Conservation (phyloP, 2,888 invertebrate species). For the Clusia tigrina region DNA sequence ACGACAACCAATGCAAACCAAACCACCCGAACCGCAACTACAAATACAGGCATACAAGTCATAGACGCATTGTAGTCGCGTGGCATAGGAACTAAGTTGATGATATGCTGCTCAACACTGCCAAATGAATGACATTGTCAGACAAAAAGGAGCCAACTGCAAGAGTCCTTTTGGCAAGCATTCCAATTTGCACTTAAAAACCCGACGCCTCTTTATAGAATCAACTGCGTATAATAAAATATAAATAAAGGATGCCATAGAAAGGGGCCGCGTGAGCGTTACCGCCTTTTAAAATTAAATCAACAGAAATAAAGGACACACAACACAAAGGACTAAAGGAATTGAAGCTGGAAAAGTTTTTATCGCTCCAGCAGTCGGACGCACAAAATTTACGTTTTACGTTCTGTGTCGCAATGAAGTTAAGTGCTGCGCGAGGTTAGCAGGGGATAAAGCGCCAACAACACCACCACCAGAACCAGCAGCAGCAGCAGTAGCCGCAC, state of each 20-base stretch:
- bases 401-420: constrained; percentile 5
- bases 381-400: constrained; percentile 5
- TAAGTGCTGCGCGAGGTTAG: background rate
- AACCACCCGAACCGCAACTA: background rate
- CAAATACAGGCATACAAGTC: background rate
- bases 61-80: constrained; percentile 6
- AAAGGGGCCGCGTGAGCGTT: background rate
- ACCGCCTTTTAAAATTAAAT: constrained; percentile 39
- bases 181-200: constrained; percentile 11
- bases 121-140: constrained; percentile 8
- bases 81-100: constrained; percentile 1
- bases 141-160: constrained; percentile 4
- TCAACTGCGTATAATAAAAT: constrained; percentile 4
- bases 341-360: background rate
- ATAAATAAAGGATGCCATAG: constrained; percentile 7
- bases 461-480: too few relatives aligned
- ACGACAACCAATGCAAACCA: background rate
- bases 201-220: background rate
- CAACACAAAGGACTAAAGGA: background rate
- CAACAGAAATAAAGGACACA: constrained; percentile 21
- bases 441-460: too few relatives aligned
- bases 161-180: background rate
- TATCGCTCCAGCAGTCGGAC: constrained; percentile 9
- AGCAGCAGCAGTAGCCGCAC: background rate
- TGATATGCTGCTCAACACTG: constrained; percentile 4